Conservation (phyloP, 1,140 invertebrate species). For the Hesperophylax magnus region DNA sequence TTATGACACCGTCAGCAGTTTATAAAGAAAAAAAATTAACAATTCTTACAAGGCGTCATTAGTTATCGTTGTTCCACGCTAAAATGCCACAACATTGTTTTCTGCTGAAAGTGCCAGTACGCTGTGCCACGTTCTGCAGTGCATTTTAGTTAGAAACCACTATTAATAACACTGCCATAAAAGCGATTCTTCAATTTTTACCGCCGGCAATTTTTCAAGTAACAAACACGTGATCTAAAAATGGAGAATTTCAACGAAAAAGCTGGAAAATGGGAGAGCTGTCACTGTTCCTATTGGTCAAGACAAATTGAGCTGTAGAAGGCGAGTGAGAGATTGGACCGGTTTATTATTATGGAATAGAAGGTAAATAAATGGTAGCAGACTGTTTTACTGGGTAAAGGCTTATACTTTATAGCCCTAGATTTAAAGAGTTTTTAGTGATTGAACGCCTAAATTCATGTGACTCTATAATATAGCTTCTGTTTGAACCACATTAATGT, state of each 20-base stretch:
- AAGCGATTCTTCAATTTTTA: constrained; percentile 37
- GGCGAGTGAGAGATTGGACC: constrained; percentile 30
- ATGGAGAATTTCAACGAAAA: constrained; percentile 31
- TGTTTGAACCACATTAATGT: too few relatives aligned
- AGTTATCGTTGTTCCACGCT: too few relatives aligned
- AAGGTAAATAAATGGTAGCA: constrained; percentile 11
- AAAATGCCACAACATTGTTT: not conserved
- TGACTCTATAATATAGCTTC: too few relatives aligned
- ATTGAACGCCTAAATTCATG: too few relatives aligned
- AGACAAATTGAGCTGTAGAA: constrained; percentile 44
- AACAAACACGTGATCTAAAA: constrained; percentile 36
- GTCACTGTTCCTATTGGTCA: constrained; percentile 45
- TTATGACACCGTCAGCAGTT: too few relatives aligned
- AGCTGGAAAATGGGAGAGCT: constrained; percentile 42
- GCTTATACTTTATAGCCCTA: too few relatives aligned
- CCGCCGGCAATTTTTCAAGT: constrained; percentile 32
- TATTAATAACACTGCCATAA: constrained; percentile 15
- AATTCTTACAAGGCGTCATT: too few relatives aligned
- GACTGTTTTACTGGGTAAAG: too few relatives aligned
- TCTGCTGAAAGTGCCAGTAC: not conserved
- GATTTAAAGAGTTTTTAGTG: too few relatives aligned
- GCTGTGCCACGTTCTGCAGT: not conserved
- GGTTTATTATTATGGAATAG: constrained; percentile 33
- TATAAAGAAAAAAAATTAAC: too few relatives aligned
- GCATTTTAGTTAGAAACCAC: not conserved